Evolutionary conservation across 1,140 invertebrate genomes (phyloP).

Genomic region (Drosophila azteca): DNA sequence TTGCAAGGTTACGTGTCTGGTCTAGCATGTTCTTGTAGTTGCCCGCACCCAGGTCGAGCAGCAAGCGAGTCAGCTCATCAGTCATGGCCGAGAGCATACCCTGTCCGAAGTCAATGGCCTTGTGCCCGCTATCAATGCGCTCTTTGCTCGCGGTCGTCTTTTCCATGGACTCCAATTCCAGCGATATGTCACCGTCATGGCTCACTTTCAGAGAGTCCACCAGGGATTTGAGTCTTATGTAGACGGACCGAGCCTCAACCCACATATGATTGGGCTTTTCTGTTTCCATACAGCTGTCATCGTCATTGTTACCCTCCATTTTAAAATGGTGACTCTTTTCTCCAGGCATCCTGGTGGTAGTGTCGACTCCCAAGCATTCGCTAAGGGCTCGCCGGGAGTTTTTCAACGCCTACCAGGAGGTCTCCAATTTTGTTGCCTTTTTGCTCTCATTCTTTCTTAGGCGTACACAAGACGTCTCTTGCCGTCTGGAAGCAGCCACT

Average conservation of each 20-base stretch:
- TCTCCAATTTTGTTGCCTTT: no score
- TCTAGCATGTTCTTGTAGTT: conserved; percentile 92
- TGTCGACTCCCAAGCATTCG: conserved; percentile 85
- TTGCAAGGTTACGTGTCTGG: conserved; percentile 88
- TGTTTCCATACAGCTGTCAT: conserved; percentile 84
- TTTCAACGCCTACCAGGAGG: no score
- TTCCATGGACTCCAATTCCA: conserved; percentile 84
- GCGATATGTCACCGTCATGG: conserved; percentile 87
- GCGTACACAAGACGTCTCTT: no score
- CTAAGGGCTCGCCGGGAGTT: conserved; percentile 86
- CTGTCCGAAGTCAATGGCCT: conserved; percentile 84
- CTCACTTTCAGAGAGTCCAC: conserved; percentile 89
- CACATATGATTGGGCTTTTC: conserved; percentile 84
- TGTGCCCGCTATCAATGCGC: conserved; percentile 59
- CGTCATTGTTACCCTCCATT: conserved; percentile 89
- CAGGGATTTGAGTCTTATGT: conserved; percentile 88
- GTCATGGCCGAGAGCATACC: conserved; percentile 86
- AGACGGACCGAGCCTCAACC: conserved; percentile 87
- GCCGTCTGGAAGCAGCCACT: no score
- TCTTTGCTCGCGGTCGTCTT: conserved; percentile 83
- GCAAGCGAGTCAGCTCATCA: conserved; percentile 89
- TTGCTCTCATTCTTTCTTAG: no score
- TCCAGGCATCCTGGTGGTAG: conserved; percentile 72
- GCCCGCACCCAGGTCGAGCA: conserved; percentile 90
- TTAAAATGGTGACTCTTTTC: conserved; percentile 88